Base-by-base conservation (phyloP, 2,797 vertebrate genomes). In the Trachurus trachurus region DNA sequence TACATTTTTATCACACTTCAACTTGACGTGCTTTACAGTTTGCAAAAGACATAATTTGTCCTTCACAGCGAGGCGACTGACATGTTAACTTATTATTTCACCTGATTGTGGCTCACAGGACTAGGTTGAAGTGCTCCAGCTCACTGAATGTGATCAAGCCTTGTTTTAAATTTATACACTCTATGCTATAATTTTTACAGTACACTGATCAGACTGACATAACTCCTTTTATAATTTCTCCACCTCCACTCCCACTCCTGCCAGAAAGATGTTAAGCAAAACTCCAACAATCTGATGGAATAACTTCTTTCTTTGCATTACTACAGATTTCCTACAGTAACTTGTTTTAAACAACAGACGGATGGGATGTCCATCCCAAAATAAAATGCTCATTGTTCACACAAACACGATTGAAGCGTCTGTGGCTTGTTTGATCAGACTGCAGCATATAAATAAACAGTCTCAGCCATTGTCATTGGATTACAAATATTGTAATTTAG, bases 391-490 rank as follows among this genome's bases (percentile, higher is more conserved):
- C 47, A 76, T 78, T 72, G 83, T 81, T 69, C 39, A 74, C 74
- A 77, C 76, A 82, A 74, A 71, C 82, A 83, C 4, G 2, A 58
- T 49, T 39, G 31, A 80, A 63, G 66, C 42, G 31, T 53, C n/a
- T 1, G 1, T 21, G 2, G 56, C 31, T 76, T 83, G 81, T 91
- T 91, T 91, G 84, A 85, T 87, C 86, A 70, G 76, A 80, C 54
- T 44, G 70, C 47, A 71, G 82, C 71, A 70, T 34, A 57, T 67
- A 74, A 78, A 86, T 82, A 89, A 90, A 90, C 75, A 76, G 50
- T 45, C 19, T 65, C 45, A 0, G 61, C 68, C 44, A 58, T 59
- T 77, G 75, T 73, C 67, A 81, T 22, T 71, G 68, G 78, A 87
- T 90, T 66, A 81, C 31, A 76, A 68, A 58, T 4, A 5, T 40